Conservation (phyloP, 2,888 invertebrate species). For the Drosophila nigritarsus region DNA sequence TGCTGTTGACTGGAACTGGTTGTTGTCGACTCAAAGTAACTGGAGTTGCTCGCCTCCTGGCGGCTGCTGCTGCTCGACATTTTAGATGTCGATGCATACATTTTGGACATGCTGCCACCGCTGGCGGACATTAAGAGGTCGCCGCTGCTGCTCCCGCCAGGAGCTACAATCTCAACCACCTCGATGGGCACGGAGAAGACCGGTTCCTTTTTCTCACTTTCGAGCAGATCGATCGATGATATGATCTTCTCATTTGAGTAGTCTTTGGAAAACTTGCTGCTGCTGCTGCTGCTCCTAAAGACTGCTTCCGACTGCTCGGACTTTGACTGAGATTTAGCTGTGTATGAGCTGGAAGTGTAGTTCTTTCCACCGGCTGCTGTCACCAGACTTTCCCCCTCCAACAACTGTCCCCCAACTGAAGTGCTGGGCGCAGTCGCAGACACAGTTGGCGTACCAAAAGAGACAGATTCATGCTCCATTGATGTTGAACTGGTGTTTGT, state of each 20-base stretch:
- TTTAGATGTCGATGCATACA: slow-evolving; percentile 65
- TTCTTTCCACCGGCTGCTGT: slow-evolving; percentile 34
- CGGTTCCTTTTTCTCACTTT: slow-evolving; percentile 81
- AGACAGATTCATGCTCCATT: slow-evolving; percentile 73
- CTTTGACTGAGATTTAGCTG: slow-evolving; percentile 57
- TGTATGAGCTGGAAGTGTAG: slow-evolving; percentile 60
- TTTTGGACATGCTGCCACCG: slow-evolving; percentile 68
- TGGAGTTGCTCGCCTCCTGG: slow-evolving; percentile 63
- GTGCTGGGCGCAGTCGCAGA: slow-evolving; percentile 25
- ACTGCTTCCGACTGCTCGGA: slow-evolving; percentile 54
- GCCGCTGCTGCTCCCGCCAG: slow-evolving; percentile 35
- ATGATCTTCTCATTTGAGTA: slow-evolving; percentile 78
- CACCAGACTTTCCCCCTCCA: slow-evolving; percentile 23
- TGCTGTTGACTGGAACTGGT: slow-evolving; percentile 65
- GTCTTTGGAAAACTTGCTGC: slow-evolving; percentile 65
- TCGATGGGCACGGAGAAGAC: slow-evolving; percentile 83
- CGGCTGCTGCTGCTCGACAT: slow-evolving; percentile 52
- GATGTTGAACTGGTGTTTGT: slow-evolving; percentile 69
- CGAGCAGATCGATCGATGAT: slow-evolving; percentile 81
- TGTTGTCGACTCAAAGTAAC: slow-evolving; percentile 66
- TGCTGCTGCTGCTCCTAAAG: slow-evolving; percentile 59
- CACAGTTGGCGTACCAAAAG: slow-evolving; percentile 46
- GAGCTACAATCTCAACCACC: slow-evolving; percentile 75
- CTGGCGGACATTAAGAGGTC: slow-evolving; percentile 50
- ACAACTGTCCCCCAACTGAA: slow-evolving; percentile 12